These are phyloP conservation scores for Campoplex nolae DNA, from an alignment of 2,888 invertebrate species.

Conservation along the genomic window DNA sequence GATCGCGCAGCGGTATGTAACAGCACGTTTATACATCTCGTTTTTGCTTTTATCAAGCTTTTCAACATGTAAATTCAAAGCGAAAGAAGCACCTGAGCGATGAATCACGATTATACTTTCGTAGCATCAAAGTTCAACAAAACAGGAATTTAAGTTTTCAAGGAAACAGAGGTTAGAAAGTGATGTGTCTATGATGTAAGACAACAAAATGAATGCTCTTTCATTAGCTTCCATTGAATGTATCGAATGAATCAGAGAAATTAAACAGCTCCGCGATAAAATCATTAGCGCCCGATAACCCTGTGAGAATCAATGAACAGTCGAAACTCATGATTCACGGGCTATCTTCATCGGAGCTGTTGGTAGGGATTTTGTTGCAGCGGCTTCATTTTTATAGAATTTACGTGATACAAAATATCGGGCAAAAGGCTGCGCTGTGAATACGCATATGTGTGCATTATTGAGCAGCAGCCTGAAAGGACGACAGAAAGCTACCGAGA, in stretches of 20 bases:
- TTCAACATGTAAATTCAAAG: neutral
- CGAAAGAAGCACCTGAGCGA: neutral
- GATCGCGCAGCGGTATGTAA: neutral
- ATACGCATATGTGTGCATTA: conserved; percentile 45
- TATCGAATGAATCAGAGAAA: too few relatives aligned
- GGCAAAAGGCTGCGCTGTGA: conserved; percentile 9
- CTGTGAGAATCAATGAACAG: neutral
- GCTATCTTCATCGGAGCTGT: neutral
- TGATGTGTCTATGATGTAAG: too few relatives aligned
- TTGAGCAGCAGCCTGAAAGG: conserved; percentile 19
- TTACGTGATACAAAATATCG: conserved; percentile 17
- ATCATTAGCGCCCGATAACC: neutral
- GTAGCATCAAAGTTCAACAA: too few relatives aligned
- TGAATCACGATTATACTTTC: too few relatives aligned
- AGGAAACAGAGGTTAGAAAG: neutral
- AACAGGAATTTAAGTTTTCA: too few relatives aligned
- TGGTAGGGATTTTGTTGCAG: neutral
- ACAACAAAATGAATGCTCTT: too few relatives aligned
- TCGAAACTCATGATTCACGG: neutral
- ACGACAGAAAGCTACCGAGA: conserved; percentile 72
- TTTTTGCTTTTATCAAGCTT: neutral
- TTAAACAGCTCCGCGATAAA: neutral
- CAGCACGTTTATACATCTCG: neutral
- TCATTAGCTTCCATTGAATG: too few relatives aligned
- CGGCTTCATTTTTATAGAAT: conserved; percentile 15